phyloP scores from a whole-genome alignment of 2,797 vertebrate species.

The Geotrypetes seraphini region DNA sequence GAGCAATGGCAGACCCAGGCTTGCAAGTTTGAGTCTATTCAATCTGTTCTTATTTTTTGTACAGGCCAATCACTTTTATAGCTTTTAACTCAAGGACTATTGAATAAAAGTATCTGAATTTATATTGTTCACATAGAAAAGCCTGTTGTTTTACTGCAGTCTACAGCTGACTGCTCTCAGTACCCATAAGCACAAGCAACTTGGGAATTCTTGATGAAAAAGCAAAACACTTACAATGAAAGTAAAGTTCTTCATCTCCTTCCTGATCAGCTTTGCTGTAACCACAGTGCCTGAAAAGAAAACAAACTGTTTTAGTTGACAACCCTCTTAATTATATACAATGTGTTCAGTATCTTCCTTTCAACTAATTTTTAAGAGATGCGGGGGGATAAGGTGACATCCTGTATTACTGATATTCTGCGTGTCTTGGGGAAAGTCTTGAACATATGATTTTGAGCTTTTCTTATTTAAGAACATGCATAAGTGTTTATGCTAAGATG shows the following conservation, averaged over 20 bases:
- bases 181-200: conserved; percentile 13
- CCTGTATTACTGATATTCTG: no score
- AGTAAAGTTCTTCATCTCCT: conserved; percentile 97
- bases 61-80: conserved; percentile 11
- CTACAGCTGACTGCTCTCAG: conserved; percentile 10
- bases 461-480: no score
- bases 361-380: no score
- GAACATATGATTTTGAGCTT: no score
- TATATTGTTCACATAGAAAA: no score
- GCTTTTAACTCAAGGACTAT: conserved; percentile 17
- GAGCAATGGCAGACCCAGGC: no score
- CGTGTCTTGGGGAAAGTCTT: no score
- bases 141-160: conserved; percentile 19
- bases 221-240: conserved; percentile 92
- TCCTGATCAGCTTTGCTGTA: conserved; percentile 98
- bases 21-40: no score
- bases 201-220: conserved; percentile 25
- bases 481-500: no score
- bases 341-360: no score
- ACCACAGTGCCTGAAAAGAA: conserved; percentile 79
- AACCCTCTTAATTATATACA: background rate
- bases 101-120: no score
- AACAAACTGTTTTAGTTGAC: conserved; percentile 10
- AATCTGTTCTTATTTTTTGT: conserved; percentile 15
- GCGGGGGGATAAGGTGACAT: no score